Evolutionary conservation across 2,113 vertebrate species (phyloP).

Genomic region (Xiphophorus maculatus): DNA sequence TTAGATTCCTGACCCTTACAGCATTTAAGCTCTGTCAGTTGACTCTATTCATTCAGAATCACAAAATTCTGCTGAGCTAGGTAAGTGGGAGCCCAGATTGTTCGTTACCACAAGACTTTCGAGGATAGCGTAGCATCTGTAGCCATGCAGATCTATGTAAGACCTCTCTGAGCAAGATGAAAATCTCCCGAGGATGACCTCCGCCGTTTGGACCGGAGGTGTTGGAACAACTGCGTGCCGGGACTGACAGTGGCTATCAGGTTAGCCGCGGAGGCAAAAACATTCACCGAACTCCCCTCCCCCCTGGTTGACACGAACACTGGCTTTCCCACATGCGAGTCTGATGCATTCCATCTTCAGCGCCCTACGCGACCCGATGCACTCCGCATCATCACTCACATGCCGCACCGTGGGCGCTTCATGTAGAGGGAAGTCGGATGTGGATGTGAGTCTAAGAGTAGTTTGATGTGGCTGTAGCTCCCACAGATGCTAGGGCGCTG

Average conservation of each 20-base stretch:
- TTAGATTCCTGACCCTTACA: too few relatives aligned
- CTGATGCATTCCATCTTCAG: neutral
- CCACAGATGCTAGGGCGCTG: neutral
- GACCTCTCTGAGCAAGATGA: neutral
- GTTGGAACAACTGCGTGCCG: neutral
- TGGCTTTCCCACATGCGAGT: slow-evolving; percentile 18
- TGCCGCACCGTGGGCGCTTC: neutral
- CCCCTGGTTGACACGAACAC: neutral
- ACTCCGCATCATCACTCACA: neutral
- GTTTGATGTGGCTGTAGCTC: neutral
- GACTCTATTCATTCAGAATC: too few relatives aligned
- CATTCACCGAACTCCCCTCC: neutral
- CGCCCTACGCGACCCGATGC: neutral
- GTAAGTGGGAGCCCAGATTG: too few relatives aligned
- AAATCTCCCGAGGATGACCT: neutral
- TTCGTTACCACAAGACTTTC: too few relatives aligned
- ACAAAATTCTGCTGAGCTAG: too few relatives aligned
- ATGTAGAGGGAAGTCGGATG: neutral
- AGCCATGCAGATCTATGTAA: too few relatives aligned
- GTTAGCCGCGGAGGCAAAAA: neutral
- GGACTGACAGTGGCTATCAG: neutral
- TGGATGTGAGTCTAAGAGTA: neutral
- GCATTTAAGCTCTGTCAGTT: too few relatives aligned
- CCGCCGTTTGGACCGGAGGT: too few relatives aligned
- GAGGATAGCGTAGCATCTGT: too few relatives aligned